Conservation (phyloP, 2,113 vertebrate genomes). For the Protobothrops mucrosquamatus region DNA sequence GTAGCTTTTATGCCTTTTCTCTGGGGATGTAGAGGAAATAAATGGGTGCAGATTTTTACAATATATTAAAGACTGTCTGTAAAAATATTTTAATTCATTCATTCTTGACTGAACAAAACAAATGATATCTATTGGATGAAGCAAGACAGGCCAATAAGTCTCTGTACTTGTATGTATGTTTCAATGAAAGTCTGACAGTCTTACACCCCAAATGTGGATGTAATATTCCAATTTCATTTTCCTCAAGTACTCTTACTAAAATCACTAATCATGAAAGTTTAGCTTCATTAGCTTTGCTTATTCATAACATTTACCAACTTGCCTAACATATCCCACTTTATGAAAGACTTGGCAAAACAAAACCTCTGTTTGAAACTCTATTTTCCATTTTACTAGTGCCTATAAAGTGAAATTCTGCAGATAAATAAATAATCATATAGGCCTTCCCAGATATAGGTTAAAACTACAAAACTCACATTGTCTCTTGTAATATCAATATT, state of each 20-base stretch:
- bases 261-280: constrained; percentile 17
- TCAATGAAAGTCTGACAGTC: background rate
- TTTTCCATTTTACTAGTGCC: background rate
- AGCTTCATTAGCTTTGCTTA: constrained; percentile 9
- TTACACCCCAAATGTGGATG: background rate
- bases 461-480: background rate
- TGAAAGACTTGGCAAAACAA: background rate
- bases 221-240: background rate
- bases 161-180: background rate
- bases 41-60: constrained; percentile 2
- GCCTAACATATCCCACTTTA: constrained; percentile 1
- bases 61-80: background rate
- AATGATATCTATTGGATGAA: constrained; percentile 3
- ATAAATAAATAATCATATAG: background rate
- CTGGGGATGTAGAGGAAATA: background rate
- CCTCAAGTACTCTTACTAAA: background rate
- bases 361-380: background rate
- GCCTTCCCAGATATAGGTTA: background rate
- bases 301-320: constrained; percentile 15
- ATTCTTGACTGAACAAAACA: background rate
- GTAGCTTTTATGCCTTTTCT: background rate
- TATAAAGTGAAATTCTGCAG: background rate
- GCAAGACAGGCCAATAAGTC: constrained; percentile 5
- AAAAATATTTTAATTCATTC: constrained; percentile 26
- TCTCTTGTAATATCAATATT: background rate